These are phyloP conservation scores for Metaphire vulgaris DNA, from an alignment of 1,140 invertebrate genomes.

Conservation along the genomic window DNA sequence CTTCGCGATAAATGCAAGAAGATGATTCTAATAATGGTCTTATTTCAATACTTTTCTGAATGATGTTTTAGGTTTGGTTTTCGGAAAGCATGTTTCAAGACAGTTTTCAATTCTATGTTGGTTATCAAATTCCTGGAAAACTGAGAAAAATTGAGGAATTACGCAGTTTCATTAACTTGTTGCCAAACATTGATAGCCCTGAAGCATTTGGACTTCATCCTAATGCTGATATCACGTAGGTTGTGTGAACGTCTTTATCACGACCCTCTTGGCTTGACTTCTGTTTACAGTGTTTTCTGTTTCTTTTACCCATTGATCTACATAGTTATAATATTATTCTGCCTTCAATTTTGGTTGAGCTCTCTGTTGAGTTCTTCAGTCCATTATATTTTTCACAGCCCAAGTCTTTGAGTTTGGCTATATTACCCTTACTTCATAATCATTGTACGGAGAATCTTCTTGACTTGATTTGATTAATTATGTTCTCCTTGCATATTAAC, in stretches of 20 bases:
- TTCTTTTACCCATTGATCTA: neutral
- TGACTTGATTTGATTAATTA: too few species aligned
- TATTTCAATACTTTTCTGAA: too few species aligned
- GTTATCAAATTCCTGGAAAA: conserved; percentile 48
- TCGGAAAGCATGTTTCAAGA: conserved; percentile 49
- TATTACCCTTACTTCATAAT: too few species aligned
- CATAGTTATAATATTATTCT: neutral
- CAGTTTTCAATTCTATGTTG: conserved; percentile 57
- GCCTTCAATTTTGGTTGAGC: neutral
- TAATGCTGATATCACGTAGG: conserved; percentile 90
- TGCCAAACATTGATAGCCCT: conserved; percentile 79
- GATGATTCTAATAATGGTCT: too few species aligned
- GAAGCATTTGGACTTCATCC: conserved; percentile 90
- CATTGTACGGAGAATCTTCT: too few species aligned
- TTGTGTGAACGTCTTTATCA: neutral
- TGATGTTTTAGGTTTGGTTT: conserved; percentile 44
- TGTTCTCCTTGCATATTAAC: too few species aligned
- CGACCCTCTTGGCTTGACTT: neutral
- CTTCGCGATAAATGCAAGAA: too few species aligned
- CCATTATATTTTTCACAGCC: too few species aligned
- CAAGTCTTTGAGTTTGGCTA: too few species aligned
- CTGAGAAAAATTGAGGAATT: conserved; percentile 45
- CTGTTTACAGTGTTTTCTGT: neutral
- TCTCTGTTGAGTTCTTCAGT: too few species aligned
- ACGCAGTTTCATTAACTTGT: conserved; percentile 62